A percentile compares a stretch with the other conserved stretches of the same genome.
Evolutionary conservation across 1,140 invertebrate species (phyloP).

Genomic region (Drosophila leontia): DNA sequence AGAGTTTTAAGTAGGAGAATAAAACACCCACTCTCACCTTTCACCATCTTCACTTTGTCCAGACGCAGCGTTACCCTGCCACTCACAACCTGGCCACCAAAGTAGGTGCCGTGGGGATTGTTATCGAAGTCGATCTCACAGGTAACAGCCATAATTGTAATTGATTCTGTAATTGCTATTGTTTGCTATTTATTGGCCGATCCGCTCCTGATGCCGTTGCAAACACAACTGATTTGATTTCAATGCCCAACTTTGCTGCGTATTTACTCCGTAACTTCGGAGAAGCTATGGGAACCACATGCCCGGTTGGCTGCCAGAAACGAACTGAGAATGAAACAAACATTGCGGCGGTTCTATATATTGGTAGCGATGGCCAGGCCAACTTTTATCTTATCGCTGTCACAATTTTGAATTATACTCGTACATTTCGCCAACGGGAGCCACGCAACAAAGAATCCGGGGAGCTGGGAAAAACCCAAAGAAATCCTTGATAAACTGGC

Average conservation of each 20-base stretch:
- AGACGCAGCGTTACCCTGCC: slow-evolving; percentile 85
- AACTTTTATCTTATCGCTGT: slow-evolving; percentile 70
- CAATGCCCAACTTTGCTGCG: slow-evolving; percentile 22
- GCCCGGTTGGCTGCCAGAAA: slow-evolving; percentile 45
- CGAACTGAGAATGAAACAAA: slow-evolving; percentile 69
- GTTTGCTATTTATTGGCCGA: slow-evolving; percentile 20
- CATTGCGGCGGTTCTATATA: slow-evolving; percentile 32
- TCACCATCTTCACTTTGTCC: slow-evolving; percentile 85
- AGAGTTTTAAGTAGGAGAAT: background rate
- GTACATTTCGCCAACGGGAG: slow-evolving; percentile 16
- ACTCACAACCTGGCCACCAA: slow-evolving; percentile 85
- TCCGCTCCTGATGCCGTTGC: slow-evolving; percentile 38
- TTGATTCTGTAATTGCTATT: slow-evolving; percentile 18
- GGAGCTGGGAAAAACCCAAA: background rate
- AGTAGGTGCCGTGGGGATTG: slow-evolving; percentile 85
- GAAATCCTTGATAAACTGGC: background rate
- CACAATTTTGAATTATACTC: slow-evolving; percentile 38
- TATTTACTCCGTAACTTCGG: slow-evolving; percentile 29
- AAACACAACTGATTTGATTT: slow-evolving; percentile 68
- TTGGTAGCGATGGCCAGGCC: slow-evolving; percentile 25
- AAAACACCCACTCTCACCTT: slow-evolving; percentile 64
- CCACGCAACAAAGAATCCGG: background rate
- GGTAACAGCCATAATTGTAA: slow-evolving; percentile 64
- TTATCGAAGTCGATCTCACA: slow-evolving; percentile 85
- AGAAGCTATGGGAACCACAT: slow-evolving; percentile 21